A percentile compares a stretch with the other conserved stretches of the same genome.
phyloP scores from a whole-genome alignment of 2,113 vertebrate species.

The Motacilla alba region DNA sequence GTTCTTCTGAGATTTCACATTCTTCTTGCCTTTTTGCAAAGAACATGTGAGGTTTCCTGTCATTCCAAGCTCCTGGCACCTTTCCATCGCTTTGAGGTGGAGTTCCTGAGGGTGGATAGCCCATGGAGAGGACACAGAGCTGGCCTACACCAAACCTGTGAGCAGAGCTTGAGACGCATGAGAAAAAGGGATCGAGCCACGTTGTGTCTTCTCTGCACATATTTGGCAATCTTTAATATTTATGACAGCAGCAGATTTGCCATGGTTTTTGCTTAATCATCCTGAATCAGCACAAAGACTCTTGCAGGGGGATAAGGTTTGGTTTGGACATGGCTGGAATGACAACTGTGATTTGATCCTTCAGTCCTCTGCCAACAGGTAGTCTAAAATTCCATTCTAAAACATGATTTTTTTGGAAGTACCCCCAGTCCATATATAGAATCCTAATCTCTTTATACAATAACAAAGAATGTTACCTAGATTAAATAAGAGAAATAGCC shows the following conservation, averaged over 20 bases:
- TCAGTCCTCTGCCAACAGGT: background rate
- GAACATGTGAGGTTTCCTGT: background rate
- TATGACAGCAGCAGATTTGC: background rate
- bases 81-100: background rate
- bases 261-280: background rate
- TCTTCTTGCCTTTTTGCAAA: background rate
- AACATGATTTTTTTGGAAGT: background rate
- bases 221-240: background rate
- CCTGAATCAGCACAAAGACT: background rate
- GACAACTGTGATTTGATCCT: background rate
- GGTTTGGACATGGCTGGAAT: background rate
- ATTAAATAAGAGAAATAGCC: background rate
- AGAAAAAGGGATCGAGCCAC: background rate
- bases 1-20: background rate
- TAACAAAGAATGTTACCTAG: background rate
- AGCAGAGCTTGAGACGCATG: background rate
- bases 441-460: background rate
- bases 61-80: background rate
- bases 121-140: background rate
- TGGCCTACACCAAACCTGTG: background rate
- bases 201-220: background rate
- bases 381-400: background rate
- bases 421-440: background rate
- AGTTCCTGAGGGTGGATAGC: background rate
- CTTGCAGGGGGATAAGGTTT: accelerated